phyloP scores from a whole-genome alignment of 1,140 invertebrate species.

The Heliconius congener region DNA sequence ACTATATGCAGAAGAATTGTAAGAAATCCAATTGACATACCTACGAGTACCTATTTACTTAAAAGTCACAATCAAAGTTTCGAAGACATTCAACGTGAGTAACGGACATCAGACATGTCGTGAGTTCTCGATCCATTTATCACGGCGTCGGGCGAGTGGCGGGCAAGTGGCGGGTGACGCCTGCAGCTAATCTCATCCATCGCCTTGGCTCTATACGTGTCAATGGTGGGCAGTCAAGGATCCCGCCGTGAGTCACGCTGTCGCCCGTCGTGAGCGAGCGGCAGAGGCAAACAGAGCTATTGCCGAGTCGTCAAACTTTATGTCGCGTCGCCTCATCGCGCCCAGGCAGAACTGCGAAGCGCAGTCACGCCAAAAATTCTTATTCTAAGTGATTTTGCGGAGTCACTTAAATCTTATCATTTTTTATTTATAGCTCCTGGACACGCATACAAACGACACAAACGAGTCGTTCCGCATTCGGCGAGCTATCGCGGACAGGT shows the following conservation, averaged over 20 bases:
- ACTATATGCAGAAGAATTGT: too few relatives aligned
- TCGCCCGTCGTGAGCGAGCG: slow-evolving; percentile 14
- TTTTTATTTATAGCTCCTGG: slow-evolving; percentile 23
- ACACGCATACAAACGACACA: slow-evolving; percentile 26
- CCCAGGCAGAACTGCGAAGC: background rate
- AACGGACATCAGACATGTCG: background rate
- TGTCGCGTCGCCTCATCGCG: background rate
- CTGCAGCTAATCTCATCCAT: slow-evolving; percentile 17
- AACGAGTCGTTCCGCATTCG: slow-evolving; percentile 22
- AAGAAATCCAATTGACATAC: too few relatives aligned
- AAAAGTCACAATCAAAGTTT: background rate
- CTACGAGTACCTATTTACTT: background rate
- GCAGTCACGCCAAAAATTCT: background rate
- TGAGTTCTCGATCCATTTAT: slow-evolving; percentile 15
- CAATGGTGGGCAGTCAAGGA: slow-evolving; percentile 39
- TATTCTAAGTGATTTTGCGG: slow-evolving; percentile 4
- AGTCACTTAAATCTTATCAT: slow-evolving; percentile 28
- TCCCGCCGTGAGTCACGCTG: slow-evolving; percentile 26
- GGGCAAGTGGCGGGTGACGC: background rate
- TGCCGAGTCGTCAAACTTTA: slow-evolving; percentile 23
- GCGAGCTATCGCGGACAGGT: slow-evolving; percentile 20
- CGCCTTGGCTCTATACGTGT: slow-evolving; percentile 33
- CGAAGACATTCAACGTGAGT: background rate
- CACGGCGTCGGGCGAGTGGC: slow-evolving; percentile 17
- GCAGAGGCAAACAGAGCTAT: slow-evolving; percentile 18